Evolutionary conservation across 2,113 vertebrate genomes (phyloP).

Genomic region (Empidonax traillii): DNA sequence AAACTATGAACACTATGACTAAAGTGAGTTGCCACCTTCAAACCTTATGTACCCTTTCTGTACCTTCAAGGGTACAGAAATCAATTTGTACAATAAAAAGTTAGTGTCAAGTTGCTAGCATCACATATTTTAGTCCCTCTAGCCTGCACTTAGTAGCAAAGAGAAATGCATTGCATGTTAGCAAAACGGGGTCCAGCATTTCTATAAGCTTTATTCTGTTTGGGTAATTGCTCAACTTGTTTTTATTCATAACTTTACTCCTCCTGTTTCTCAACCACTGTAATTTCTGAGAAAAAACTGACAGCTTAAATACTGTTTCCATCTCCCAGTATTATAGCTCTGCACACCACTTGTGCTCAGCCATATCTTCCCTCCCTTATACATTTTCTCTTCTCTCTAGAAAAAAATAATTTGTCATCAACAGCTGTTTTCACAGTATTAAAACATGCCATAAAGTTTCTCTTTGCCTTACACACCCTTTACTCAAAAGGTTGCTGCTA

Average conservation of each 20-base stretch:
- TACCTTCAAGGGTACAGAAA: not conserved
- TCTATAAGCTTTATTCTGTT: not conserved
- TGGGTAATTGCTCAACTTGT: not conserved
- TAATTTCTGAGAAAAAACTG: not conserved
- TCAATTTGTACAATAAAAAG: not conserved
- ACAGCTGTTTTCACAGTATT: not conserved
- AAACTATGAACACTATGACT: not conserved
- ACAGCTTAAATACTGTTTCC: not conserved
- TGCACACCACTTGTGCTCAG: not conserved
- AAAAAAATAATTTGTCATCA: not conserved
- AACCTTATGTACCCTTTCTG: too few relatives aligned
- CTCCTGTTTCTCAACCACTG: not conserved
- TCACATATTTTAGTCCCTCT: not conserved
- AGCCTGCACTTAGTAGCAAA: not conserved
- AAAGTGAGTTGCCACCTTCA: not conserved
- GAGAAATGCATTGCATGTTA: not conserved
- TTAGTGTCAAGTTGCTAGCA: not conserved
- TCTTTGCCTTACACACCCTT: not conserved
- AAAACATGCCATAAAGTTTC: not conserved
- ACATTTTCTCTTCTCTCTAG: not conserved
- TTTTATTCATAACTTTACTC: not conserved
- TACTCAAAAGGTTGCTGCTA: not conserved
- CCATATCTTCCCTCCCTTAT: not conserved
- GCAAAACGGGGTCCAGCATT: not conserved
- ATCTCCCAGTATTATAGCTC: not conserved